Evolutionary conservation across 2,797 vertebrate species (phyloP), one percentile per base, ranked within the genome.

Genomic region (Oceanodroma leucorhoa): DNA sequence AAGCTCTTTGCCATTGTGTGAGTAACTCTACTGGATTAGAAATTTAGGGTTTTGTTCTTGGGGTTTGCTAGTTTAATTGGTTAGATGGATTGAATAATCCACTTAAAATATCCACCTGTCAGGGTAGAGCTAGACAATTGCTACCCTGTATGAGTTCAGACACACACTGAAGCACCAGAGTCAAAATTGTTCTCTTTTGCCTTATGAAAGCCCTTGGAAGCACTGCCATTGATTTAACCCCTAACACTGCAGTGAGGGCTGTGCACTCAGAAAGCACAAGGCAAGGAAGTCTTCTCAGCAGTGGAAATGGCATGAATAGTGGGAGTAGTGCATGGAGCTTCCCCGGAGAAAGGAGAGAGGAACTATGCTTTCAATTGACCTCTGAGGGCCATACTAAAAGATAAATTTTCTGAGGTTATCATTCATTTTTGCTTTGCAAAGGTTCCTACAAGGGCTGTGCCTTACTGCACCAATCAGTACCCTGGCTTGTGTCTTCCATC

Each of bases 111-210:
- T 3, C 24, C 58, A 60, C 71, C 48, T 85, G 11, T 38, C 66
- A 38, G n/a, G 32, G 30, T 10, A 91, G 32, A 85, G 34, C 43
- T 61, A 46, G 61, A 21, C 29, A 46, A 14, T 58, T 81, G 22
- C 60, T 67, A 64, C 45, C 16, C 21, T 29, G 2, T 19, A 2
- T 69, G 24, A 82, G 50, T 58, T 90, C 34, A 24, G 65, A 43
- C 22, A 38, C 11, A 24, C 1, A 1, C 9, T 34, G 57, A 70
- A 91, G 55, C 45, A 70, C 40, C 0, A 0, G 19, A 27, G 26
- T 60, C n/a, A 80, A 48, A 65, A 48, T 46, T 23, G 13, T 29
- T 91, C 29, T 71, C 23, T 87, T 67, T 72, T 46, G 6, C 22
- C 15, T 66, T 36, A 60, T 38, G 83, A 70, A 43, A 32, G 36